These are phyloP conservation scores for Notarius quadriscutis DNA, from an alignment of 2,113 vertebrate genomes.

Conservation along the genomic window DNA sequence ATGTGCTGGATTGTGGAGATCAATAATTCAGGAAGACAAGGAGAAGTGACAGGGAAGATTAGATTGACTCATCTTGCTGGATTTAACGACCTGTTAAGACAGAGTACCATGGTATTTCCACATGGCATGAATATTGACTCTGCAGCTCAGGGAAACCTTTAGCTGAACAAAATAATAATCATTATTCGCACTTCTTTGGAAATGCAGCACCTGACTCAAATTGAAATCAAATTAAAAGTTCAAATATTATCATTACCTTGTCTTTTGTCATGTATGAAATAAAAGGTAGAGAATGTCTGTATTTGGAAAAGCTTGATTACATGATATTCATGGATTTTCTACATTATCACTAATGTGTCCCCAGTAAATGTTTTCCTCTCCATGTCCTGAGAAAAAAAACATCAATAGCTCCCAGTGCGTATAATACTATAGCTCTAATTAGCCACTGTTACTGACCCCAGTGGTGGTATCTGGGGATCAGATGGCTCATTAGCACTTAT, in stretches of 20 bases:
- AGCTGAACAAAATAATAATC: not conserved
- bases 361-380: not conserved
- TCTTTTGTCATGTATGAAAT: not conserved
- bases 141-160: not conserved
- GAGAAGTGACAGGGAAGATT: conserved; percentile 9
- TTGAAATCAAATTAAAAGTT: not conserved
- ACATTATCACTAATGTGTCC: not conserved
- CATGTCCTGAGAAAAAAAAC: not conserved
- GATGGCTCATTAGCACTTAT: conserved; percentile 24
- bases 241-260: not conserved
- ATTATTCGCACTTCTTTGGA: not conserved
- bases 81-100: conserved; percentile 23
- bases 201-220: not conserved
- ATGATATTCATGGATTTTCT: not conserved
- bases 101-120: conserved; percentile 10
- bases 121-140: conserved; percentile 26
- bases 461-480: not conserved
- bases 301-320: not conserved
- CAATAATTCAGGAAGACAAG: not conserved
- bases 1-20: not conserved
- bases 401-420: not conserved
- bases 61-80: conserved; percentile 4
- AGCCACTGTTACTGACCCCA: not conserved
- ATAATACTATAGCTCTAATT: conserved; percentile 21
- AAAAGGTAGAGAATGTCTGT: not conserved